These are phyloP conservation scores for Tachysurus vachellii DNA, from an alignment of 2,113 vertebrate species.

Conservation along the genomic window DNA sequence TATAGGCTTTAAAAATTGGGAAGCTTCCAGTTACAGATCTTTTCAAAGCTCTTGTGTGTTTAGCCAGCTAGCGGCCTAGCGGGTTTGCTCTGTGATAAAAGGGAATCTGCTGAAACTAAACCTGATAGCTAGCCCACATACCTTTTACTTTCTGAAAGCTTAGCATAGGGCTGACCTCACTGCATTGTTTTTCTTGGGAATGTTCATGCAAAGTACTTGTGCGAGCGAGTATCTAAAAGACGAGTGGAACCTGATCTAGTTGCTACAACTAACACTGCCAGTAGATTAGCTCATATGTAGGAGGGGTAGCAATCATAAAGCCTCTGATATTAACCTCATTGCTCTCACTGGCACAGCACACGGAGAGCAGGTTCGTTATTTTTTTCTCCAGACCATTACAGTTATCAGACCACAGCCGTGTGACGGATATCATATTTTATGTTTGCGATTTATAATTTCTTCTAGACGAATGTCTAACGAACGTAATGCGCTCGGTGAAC, in stretches of 20 bases:
- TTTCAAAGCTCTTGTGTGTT: neutral
- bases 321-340: constrained; percentile 23
- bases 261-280: constrained; percentile 5
- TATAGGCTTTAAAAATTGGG: constrained; percentile 16
- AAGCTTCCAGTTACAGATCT: constrained; percentile 1
- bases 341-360: constrained; percentile 1
- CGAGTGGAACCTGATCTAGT: neutral
- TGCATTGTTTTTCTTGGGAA: neutral
- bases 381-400: neutral
- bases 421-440: neutral
- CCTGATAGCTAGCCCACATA: neutral
- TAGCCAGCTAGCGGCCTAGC: neutral
- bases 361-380: neutral
- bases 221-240: neutral
- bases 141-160: neutral
- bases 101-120: neutral
- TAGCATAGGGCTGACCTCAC: neutral
- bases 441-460: neutral
- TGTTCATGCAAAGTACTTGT: neutral
- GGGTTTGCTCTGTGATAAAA: constrained; percentile 6
- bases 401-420: neutral
- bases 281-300: constrained; percentile 23
- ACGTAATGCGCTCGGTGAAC: neutral
- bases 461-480: neutral
- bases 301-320: constrained; percentile 14